A percentile compares a stretch with the other conserved stretches of the same genome.
These are phyloP conservation scores for Sinocyclocheilus grahami DNA, from an alignment of 2,113 vertebrate genomes.

Conservation along the genomic window DNA sequence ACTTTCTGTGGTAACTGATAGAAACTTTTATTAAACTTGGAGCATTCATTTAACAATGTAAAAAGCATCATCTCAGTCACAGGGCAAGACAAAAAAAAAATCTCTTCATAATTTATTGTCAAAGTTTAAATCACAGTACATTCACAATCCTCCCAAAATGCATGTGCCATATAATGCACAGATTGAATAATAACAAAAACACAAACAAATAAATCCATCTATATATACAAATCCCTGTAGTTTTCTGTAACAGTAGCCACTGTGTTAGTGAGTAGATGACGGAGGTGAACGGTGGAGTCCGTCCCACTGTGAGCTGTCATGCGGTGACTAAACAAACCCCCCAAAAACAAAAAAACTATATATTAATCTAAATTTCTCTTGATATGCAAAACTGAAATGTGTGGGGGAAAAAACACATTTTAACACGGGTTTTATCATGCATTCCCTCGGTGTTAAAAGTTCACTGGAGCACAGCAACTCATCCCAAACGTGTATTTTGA, in stretches of 20 bases:
- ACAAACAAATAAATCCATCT: constrained; percentile 34
- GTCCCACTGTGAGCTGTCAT: not conserved
- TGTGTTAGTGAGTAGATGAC: constrained; percentile 8
- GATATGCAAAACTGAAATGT: not conserved
- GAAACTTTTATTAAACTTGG: not conserved
- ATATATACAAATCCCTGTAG: constrained; percentile 48
- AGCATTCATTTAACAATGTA: not conserved
- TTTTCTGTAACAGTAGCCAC: constrained; percentile 44
- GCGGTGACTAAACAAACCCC: not conserved
- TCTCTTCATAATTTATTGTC: constrained; percentile 37
- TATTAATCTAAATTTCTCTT: not conserved
- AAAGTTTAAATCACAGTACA: constrained; percentile 50
- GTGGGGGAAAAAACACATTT: not conserved
- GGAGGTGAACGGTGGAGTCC: not conserved
- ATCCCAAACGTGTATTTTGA: not conserved
- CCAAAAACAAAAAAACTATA: not conserved
- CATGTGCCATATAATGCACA: constrained; percentile 45
- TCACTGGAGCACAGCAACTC: not conserved
- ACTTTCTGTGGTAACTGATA: not conserved
- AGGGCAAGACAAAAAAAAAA: not conserved
- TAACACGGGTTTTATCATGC: not conserved
- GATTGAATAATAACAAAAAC: constrained; percentile 53
- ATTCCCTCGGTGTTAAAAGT: not conserved
- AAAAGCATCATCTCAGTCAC: not conserved
- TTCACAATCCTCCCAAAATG: constrained; percentile 44